phyloP scores from a whole-genome alignment of 2,888 invertebrate genomes.

The Helicoverpa assulta region DNA sequence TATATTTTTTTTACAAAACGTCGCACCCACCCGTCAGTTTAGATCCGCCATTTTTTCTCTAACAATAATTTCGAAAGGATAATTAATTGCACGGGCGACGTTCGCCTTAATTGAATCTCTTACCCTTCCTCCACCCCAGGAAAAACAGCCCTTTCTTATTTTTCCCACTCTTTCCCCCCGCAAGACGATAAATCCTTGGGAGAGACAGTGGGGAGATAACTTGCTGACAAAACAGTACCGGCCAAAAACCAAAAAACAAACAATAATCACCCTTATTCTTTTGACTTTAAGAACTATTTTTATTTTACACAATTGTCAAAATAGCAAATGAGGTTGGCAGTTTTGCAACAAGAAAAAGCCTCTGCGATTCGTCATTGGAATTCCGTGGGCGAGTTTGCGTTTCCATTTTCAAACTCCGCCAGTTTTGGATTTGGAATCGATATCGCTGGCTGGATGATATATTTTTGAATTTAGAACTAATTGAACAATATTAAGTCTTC shows the following conservation, averaged over 20 bases:
- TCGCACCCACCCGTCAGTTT: constrained; percentile 37
- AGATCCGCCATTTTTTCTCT: constrained; percentile 66
- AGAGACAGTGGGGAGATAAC: constrained; percentile 88
- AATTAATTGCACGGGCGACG: constrained; percentile 85
- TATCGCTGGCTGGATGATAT: constrained; percentile 49
- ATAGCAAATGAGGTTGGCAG: constrained; percentile 63
- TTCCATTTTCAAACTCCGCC: constrained; percentile 82
- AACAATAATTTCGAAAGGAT: constrained; percentile 81
- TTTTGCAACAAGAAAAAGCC: constrained; percentile 87
- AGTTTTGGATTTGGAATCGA: constrained; percentile 78
- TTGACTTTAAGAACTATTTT: constrained; percentile 32
- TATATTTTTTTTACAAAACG: constrained; percentile 26
- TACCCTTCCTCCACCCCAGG: constrained; percentile 80
- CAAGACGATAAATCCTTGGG: constrained; percentile 89
- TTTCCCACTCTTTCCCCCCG: constrained; percentile 85
- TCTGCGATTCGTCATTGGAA: constrained; percentile 89
- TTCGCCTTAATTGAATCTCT: constrained; percentile 88
- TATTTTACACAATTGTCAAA: constrained; percentile 18
- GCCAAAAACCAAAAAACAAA: constrained; percentile 18
- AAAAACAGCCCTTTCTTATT: constrained; percentile 90
- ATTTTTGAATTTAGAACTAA: background rate
- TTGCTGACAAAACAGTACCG: constrained; percentile 70
- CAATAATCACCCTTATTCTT: constrained; percentile 11
- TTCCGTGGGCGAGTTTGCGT: constrained; percentile 85
- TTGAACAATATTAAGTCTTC: background rate